phyloP scores from a whole-genome alignment of 2,113 vertebrate genomes.

The Chaenogobius annularis region DNA sequence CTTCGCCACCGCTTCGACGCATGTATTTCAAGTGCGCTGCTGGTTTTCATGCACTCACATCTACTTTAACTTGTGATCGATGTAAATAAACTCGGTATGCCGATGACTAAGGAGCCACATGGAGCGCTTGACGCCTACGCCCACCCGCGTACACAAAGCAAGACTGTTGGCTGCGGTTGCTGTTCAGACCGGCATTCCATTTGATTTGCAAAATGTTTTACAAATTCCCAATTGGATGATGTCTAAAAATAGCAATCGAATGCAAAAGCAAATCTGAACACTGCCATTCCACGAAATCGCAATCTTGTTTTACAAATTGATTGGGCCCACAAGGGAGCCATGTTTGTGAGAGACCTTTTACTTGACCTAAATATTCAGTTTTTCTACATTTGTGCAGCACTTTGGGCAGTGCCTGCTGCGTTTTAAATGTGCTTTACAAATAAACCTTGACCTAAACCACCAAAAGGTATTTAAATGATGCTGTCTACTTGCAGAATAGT shows the following conservation, averaged over 20 bases:
- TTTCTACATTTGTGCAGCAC: no score
- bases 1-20: not conserved
- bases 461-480: not conserved
- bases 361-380: no score
- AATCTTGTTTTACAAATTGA: not conserved
- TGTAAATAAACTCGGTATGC: slow-evolving; percentile 52
- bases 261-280: not conserved
- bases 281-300: not conserved
- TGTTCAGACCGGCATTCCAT: not conserved
- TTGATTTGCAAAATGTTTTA: not conserved
- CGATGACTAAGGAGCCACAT: slow-evolving; percentile 37
- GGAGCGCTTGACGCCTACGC: slow-evolving; percentile 16
- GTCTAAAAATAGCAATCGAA: not conserved
- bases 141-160: slow-evolving; percentile 2
- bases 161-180: slow-evolving; percentile 6
- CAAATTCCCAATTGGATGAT: not conserved
- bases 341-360: not conserved
- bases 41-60: not conserved
- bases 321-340: not conserved
- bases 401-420: no score
- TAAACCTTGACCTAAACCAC: not conserved
- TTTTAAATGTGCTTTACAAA: no score
- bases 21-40: not conserved
- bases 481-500: not conserved
- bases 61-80: slow-evolving; percentile 45